Conservation (phyloP, 64 coral and sea anemone species). For the Dendrophyllia cribrosa region DNA sequence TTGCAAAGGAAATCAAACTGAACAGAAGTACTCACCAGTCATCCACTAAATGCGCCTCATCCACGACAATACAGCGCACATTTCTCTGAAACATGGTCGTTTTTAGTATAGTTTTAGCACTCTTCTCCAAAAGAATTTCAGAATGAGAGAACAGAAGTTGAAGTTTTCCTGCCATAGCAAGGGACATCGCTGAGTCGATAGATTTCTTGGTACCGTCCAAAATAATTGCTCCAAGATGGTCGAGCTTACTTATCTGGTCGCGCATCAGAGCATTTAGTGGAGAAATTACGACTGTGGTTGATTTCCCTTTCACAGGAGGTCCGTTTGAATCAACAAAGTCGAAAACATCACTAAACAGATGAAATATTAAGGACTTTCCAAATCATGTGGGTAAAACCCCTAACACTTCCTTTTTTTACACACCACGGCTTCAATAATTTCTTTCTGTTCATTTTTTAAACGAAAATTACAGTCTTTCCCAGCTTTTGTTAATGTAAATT, state of each 20-base stretch:
- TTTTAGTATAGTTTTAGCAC: neutral
- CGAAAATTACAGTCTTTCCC: too few relatives aligned
- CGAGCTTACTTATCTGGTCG: slow-evolving; percentile 46
- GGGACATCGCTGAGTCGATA: too few relatives aligned
- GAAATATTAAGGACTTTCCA: too few relatives aligned
- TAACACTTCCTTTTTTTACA: too few relatives aligned
- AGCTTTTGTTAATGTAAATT: too few relatives aligned
- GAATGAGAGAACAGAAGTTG: slow-evolving; percentile 22
- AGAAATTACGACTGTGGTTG: slow-evolving; percentile 32
- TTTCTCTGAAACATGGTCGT: neutral
- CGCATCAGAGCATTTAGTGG: slow-evolving; percentile 39
- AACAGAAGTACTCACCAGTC: slow-evolving; percentile 23
- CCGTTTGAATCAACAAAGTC: too few relatives aligned
- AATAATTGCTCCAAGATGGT: neutral
- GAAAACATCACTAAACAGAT: too few relatives aligned
- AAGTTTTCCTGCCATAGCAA: neutral
- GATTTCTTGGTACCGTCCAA: too few relatives aligned
- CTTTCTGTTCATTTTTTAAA: too few relatives aligned
- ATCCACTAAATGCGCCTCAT: too few relatives aligned
- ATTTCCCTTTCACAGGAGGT: neutral
- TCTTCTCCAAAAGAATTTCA: slow-evolving; percentile 17
- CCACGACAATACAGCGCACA: slow-evolving; percentile 23
- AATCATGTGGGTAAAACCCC: too few relatives aligned
- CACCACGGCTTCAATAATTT: too few relatives aligned
- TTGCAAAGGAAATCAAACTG: neutral